These are phyloP conservation scores for Eucidaris tribuloides DNA, from an alignment of 35 echinoderm and acorn worm species.

Conservation along the genomic window DNA sequence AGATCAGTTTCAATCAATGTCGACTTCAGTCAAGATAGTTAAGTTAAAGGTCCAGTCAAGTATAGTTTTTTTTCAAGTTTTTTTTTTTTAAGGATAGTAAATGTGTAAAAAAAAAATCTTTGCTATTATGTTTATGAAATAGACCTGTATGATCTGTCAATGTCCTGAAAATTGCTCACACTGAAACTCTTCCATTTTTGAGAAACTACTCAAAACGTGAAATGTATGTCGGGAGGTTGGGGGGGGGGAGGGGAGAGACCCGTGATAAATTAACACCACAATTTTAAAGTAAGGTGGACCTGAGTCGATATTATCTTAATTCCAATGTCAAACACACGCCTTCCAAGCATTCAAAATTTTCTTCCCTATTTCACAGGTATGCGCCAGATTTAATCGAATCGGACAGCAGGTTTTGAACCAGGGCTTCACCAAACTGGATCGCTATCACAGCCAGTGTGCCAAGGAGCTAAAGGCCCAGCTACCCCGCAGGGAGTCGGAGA, in stretches of 20 bases:
- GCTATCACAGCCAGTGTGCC: conserved; percentile 66
- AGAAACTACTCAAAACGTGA: background rate
- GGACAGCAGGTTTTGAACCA: conserved; percentile 86
- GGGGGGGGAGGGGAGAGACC: too few species aligned
- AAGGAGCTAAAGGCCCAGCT: conserved; percentile 83
- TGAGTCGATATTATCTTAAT: too few species aligned
- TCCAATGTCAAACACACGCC: background rate
- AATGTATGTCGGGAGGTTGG: background rate
- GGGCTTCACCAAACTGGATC: conserved; percentile 67
- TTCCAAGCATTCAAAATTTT: background rate
- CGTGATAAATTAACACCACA: background rate
- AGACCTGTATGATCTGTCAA: too few species aligned
- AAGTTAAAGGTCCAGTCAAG: too few species aligned
- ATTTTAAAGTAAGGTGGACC: too few species aligned
- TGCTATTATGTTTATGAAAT: too few species aligned
- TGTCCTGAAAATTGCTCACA: too few species aligned
- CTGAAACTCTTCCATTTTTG: background rate
- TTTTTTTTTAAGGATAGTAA: too few species aligned
- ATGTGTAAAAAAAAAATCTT: too few species aligned
- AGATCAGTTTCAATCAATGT: too few species aligned
- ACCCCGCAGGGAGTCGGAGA: conserved; percentile 85
- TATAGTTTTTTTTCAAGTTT: too few species aligned
- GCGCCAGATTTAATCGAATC: conserved; percentile 66
- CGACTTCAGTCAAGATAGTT: too few species aligned
- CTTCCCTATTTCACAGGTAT: conserved; percentile 37